Percentiles rank a stretch among this genome's conserved stretches.
These are phyloP conservation scores for Pasiphila rectangulata DNA, from an alignment of 2,888 invertebrate genomes.

Conservation along the genomic window DNA sequence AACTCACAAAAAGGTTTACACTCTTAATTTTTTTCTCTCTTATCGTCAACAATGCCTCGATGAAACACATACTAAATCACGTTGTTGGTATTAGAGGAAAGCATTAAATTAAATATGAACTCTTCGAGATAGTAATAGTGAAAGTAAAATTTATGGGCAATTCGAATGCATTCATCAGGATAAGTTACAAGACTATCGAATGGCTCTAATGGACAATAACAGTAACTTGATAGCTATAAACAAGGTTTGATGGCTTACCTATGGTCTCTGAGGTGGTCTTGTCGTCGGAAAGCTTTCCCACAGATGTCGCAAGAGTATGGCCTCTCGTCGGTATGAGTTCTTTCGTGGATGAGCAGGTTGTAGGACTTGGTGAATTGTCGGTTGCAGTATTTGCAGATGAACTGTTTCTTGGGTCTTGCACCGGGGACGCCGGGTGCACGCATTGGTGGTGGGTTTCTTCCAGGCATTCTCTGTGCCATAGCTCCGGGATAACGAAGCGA, in stretches of 20 bases:
- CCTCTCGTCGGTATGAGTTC: conserved; percentile 97
- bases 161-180: conserved; percentile 31
- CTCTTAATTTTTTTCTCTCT: conserved; percentile 69
- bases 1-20: conserved; percentile 79
- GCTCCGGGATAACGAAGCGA: conserved; percentile 72
- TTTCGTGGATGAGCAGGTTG: conserved; percentile 97
- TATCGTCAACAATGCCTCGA: conserved; percentile 69
- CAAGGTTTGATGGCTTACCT: conserved; percentile 79
- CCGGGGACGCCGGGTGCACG: conserved; percentile 80
- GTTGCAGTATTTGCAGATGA: conserved; percentile 98
- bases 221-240: conserved; percentile 33
- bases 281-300: conserved; percentile 96
- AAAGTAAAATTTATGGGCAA: conserved; percentile 40
- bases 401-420: conserved; percentile 88
- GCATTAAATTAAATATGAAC: conserved; percentile 60
- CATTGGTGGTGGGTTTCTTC: conserved; percentile 77
- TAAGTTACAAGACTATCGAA: conserved; percentile 35
- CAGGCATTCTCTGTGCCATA: conserved; percentile 75
- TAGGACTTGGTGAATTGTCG: conserved; percentile 99
- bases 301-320: conserved; percentile 98
- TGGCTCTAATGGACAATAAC: conserved; percentile 30
- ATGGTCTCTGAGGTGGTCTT: conserved; percentile 95
- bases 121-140: conserved; percentile 39
- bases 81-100: conserved; percentile 63
- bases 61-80: conserved; percentile 69